A percentile compares a stretch with the other conserved stretches of the same genome.
Conservation (phyloP, 1,140 invertebrate species). For the Sarcophaga bullata region DNA sequence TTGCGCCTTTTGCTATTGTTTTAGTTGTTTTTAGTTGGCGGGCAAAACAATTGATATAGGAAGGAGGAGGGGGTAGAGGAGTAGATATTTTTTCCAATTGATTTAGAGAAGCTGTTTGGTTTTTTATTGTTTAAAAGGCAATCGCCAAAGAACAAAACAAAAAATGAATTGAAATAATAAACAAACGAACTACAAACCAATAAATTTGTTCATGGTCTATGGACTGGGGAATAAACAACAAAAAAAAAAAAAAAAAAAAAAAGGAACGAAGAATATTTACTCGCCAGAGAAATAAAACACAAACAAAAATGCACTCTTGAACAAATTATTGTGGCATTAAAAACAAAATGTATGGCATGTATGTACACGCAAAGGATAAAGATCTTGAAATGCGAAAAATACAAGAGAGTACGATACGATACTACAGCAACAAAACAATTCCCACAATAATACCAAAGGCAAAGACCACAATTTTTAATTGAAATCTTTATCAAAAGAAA, state of each 20-base stretch:
- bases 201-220: slow-evolving; percentile 24
- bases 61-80: no score
- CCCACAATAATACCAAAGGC: no score
- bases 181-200: background rate
- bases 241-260: background rate
- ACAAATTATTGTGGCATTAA: slow-evolving; percentile 24
- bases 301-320: background rate
- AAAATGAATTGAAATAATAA: no score
- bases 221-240: background rate
- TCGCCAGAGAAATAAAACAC: no score
- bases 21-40: no score
- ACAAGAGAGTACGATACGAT: no score
- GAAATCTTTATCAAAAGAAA: no score
- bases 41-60: no score
- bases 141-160: background rate
- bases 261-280: background rate
- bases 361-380: background rate
- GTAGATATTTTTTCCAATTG: background rate
- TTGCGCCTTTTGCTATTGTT: no score
- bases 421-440: no score
- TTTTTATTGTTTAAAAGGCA: slow-evolving; percentile 10
- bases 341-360: no score
- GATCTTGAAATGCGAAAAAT: background rate
- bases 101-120: slow-evolving; percentile 10
- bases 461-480: no score